Evolutionary conservation across 2,797 vertebrate genomes (phyloP).

Genomic region (Chelidonichthys spinosus): DNA sequence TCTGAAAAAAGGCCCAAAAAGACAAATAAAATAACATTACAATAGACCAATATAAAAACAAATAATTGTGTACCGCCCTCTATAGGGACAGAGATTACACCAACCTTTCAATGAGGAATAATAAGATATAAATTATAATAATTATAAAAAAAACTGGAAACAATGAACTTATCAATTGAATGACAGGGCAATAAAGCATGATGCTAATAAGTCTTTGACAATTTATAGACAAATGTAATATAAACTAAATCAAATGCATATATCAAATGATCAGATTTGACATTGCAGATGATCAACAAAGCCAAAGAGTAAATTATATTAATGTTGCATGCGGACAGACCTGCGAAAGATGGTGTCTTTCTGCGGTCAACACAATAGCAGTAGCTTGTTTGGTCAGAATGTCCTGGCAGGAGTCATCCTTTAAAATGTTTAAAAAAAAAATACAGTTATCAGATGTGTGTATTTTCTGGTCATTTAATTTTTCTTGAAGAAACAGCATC

Average conservation of each 20-base stretch:
- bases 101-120: no score
- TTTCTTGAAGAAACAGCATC: no score
- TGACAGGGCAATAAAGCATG: no score
- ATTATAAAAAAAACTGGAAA: no score
- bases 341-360: conserved; percentile 48
- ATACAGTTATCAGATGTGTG: no score
- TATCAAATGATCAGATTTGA: background rate
- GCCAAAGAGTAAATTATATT: background rate
- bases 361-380: conserved; percentile 51
- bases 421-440: no score
- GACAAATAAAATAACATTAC: background rate
- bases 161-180: no score
- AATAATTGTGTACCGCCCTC: background rate
- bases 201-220: no score
- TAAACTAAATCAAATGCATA: no score
- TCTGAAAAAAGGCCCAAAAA: conserved; percentile 44
- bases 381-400: conserved; percentile 48
- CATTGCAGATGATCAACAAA: conserved; percentile 7
- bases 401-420: background rate
- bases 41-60: background rate
- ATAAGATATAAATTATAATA: no score
- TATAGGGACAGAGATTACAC: background rate
- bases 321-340: conserved; percentile 16
- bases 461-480: no score
- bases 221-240: no score